phyloP scores from a whole-genome alignment of 2,888 invertebrate species.

The Mesochorus sp. region DNA sequence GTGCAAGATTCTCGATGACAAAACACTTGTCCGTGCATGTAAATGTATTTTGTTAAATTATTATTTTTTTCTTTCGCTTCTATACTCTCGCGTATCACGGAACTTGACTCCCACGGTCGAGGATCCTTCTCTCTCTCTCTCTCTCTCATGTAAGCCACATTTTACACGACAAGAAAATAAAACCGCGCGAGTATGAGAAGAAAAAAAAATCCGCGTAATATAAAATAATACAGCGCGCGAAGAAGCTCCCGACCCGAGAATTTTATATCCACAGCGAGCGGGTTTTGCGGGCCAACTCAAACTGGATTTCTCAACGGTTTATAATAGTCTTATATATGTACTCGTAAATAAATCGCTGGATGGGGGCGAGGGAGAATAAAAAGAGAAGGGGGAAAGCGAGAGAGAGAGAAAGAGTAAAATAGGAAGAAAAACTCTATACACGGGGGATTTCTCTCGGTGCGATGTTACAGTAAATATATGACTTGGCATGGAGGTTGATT shows the following conservation, averaged over 20 bases:
- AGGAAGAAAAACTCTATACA: slow-evolving; percentile 19
- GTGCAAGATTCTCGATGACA: no score
- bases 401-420: not conserved
- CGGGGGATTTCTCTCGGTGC: slow-evolving; percentile 25
- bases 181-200: not conserved
- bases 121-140: not conserved
- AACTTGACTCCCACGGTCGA: slow-evolving; percentile 19
- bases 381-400: not conserved
- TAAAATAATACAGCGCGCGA: not conserved
- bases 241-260: slow-evolving; percentile 9
- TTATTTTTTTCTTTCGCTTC: not conserved
- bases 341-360: not conserved
- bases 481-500: slow-evolving; percentile 31
- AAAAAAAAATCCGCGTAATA: not conserved
- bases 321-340: slow-evolving; percentile 17
- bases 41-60: no score
- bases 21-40: not conserved
- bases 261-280: not conserved
- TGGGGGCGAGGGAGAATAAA: not conserved
- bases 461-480: slow-evolving; percentile 11
- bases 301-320: slow-evolving; percentile 44
- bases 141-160: not conserved
- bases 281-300: slow-evolving; percentile 15
- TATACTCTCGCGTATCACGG: slow-evolving; percentile 3
- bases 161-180: not conserved